Evolutionary conservation across 2,113 vertebrate genomes (phyloP).

Genomic region (Pterocles burchelli): DNA sequence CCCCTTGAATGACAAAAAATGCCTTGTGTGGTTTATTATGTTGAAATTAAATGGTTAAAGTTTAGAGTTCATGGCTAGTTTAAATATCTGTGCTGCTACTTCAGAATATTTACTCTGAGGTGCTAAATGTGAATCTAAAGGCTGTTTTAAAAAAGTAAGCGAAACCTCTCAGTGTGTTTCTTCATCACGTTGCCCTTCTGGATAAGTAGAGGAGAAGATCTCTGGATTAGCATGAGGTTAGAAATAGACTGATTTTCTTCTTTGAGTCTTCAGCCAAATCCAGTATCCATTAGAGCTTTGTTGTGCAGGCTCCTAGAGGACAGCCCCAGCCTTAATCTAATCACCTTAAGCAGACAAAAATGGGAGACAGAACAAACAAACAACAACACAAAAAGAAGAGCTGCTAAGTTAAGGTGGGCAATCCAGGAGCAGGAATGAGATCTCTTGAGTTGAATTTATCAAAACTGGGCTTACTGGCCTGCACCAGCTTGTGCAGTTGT

Average conservation of each 20-base stretch:
- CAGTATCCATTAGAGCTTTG: background rate
- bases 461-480: background rate
- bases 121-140: background rate
- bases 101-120: background rate
- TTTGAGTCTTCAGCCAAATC: background rate
- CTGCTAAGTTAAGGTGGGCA: background rate
- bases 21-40: background rate
- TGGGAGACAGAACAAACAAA: background rate
- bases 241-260: background rate
- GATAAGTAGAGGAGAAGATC: background rate
- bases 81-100: background rate
- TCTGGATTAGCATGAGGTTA: background rate
- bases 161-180: background rate
- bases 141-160: background rate
- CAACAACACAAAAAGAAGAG: background rate
- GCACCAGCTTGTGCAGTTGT: accelerated
- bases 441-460: background rate
- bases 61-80: background rate
- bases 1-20: background rate
- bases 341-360: background rate
- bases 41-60: constrained; percentile 37
- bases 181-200: background rate
- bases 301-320: background rate
- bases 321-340: background rate
- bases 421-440: background rate